These are phyloP conservation scores for Zeuzera pyrina DNA, from an alignment of 2,888 invertebrate species.

Conservation along the genomic window DNA sequence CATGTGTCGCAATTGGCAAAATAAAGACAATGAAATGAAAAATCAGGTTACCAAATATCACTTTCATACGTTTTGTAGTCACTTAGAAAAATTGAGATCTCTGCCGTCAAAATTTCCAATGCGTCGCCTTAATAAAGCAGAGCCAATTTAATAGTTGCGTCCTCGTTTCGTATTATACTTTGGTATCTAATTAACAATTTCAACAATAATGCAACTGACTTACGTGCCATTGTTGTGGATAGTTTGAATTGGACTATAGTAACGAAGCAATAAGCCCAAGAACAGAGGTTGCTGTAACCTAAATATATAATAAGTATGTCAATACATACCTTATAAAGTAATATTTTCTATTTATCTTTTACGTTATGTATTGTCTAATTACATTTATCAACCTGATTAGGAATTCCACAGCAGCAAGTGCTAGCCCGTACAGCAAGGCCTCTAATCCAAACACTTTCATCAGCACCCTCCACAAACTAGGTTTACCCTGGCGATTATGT, in stretches of 20 bases:
- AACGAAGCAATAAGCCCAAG: conserved; percentile 73
- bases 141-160: no score
- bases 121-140: no score
- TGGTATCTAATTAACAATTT: no score
- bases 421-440: conserved; percentile 75
- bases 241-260: conserved; percentile 60
- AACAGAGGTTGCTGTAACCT: conserved; percentile 78
- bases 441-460: conserved; percentile 75
- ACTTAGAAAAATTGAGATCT: no score
- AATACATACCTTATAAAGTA: conserved; percentile 4
- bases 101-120: no score
- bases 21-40: no score
- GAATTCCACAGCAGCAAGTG: conserved; percentile 76
- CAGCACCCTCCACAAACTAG: conserved; percentile 75
- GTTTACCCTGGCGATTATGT: conserved; percentile 34
- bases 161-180: no score
- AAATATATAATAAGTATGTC: conserved; percentile 14
- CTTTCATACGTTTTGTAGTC: no score
- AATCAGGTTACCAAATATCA: no score
- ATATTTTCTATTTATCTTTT: neutral
- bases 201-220: no score
- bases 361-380: neutral
- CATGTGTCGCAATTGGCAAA: no score
- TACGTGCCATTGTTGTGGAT: conserved; percentile 34
- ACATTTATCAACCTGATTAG: conserved; percentile 73